Percentiles rank a stretch among this genome's conserved stretches.
phyloP scores from a whole-genome alignment of 2,113 vertebrate genomes.

The Sander vitreus region DNA sequence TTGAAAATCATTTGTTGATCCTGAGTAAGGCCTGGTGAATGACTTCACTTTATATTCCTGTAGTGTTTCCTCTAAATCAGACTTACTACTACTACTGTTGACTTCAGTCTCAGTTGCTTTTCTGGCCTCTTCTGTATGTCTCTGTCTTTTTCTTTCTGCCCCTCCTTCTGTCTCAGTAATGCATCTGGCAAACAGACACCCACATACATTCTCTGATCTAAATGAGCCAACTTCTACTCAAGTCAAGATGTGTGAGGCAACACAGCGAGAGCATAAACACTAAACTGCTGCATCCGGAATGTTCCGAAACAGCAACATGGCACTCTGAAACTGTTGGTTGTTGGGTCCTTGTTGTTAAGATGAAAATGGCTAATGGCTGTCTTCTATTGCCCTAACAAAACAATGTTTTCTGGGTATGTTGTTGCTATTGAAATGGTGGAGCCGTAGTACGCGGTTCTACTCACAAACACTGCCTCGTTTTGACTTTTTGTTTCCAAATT shows the following conservation, averaged over 20 bases:
- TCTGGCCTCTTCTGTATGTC: not conserved
- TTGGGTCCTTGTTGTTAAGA: not conserved
- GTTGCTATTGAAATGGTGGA: not conserved
- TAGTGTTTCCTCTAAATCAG: not conserved
- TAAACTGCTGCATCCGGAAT: not conserved
- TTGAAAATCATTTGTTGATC: not conserved
- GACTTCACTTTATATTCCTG: not conserved
- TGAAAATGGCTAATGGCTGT: not conserved
- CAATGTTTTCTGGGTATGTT: not conserved
- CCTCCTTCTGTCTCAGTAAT: not conserved
- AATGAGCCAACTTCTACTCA: not conserved
- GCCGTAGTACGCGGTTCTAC: not conserved
- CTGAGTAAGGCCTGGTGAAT: not conserved
- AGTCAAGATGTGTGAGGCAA: not conserved
- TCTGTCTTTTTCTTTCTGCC: not conserved
- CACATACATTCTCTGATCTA: not conserved
- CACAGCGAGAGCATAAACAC: not conserved
- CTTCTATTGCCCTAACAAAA: not conserved
- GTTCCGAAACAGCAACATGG: not conserved
- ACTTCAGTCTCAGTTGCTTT: not conserved
- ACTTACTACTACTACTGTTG: not conserved
- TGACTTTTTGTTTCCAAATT: no score
- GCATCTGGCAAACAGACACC: not conserved
- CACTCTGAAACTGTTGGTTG: not conserved
- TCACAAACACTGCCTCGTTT: not conserved